Conservation (phyloP, 1,140 invertebrate genomes). For the Mesaphorura yosii region DNA sequence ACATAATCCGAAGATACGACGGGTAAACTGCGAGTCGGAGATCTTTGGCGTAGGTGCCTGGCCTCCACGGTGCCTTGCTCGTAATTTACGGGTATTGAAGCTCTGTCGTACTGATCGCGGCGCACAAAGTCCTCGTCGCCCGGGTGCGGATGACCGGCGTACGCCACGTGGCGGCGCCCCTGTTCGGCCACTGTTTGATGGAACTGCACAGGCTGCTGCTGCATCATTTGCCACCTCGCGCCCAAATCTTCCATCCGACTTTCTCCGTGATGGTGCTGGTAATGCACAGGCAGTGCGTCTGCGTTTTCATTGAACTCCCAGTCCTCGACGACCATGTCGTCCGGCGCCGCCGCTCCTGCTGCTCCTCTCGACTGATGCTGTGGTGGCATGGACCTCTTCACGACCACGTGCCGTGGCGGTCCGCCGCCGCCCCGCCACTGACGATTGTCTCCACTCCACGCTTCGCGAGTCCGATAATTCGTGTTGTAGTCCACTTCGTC, state of each 20-base stretch:
- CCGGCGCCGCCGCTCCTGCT: not conserved
- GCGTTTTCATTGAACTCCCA: slow-evolving; percentile 26
- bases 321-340: slow-evolving; percentile 18
- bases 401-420: too few relatives aligned
- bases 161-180: not conserved
- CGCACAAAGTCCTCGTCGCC: slow-evolving; percentile 12
- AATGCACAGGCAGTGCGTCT: too few relatives aligned
- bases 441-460: not conserved
- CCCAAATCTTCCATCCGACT: slow-evolving; percentile 23
- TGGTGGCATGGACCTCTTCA: too few relatives aligned
- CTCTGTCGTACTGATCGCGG: not conserved
- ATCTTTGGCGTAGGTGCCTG: not conserved
- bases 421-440: not conserved
- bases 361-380: too few relatives aligned
- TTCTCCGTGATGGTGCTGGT: slow-evolving; percentile 8
- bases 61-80: slow-evolving; percentile 1
- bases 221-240: slow-evolving; percentile 17
- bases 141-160: slow-evolving; percentile 14
- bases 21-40: slow-evolving; percentile 1
- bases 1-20: too few relatives aligned
- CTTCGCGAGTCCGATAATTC: not conserved
- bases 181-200: not conserved
- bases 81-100: slow-evolving; percentile 5
- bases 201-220: slow-evolving; percentile 14
- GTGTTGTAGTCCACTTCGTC: slow-evolving; percentile 10